Evolutionary conservation across 2,113 vertebrate species (phyloP), one percentile per base, ranked within the genome.

Genomic region (Piprites chloris): DNA sequence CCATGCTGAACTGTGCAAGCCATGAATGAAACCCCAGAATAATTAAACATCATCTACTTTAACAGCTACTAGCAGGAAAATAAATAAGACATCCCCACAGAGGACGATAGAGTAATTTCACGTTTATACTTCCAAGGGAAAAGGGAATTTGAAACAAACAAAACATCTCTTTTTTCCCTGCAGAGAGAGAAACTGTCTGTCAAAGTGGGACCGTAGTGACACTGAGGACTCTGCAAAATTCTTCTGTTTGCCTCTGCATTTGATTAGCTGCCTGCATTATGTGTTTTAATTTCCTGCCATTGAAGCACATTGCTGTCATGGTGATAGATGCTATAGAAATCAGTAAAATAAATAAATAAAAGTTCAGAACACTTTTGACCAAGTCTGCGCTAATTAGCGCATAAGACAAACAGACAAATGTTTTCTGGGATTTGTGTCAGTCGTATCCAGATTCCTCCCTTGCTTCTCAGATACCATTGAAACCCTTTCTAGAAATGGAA

Each of bases 281-380:
- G 91, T 94, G 91, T 95, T 97, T 97, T 97, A 97, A 97, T 97
- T 96, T 97, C 90, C 96, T 97, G 84, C 91, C 33, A 41, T 94
- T 89, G 94, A 91, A 95, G 72, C 94, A 52, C 78, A 14, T 78
- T 87, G 95, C 97, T 97, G 94, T 95, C 94, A 97, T 96, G 95
- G 97, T 94, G 94, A 97, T 91, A 91, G 92, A 91, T 75, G 89
- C 93, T 91, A 67, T 73, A 96, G 90, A 95, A 96, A 95, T 94
- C 16, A 93, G 41, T 53, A 75, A 96, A 97, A 96, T 91, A 97
- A 95, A 97, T 87, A 87, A 94, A 95, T 84, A 88, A 85, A 80
- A 95, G 96, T 96, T 95, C 91, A 93, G 85, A 97, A 90, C 74
- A 89, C 74, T 96, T 94, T 92, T 97, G 96, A 96, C 96, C 94